Percentiles rank a stretch among this genome's conserved stretches.
These are phyloP conservation scores for Neodon shergylaensis DNA, from an alignment of 2,113 vertebrate species.

Conservation along the genomic window DNA sequence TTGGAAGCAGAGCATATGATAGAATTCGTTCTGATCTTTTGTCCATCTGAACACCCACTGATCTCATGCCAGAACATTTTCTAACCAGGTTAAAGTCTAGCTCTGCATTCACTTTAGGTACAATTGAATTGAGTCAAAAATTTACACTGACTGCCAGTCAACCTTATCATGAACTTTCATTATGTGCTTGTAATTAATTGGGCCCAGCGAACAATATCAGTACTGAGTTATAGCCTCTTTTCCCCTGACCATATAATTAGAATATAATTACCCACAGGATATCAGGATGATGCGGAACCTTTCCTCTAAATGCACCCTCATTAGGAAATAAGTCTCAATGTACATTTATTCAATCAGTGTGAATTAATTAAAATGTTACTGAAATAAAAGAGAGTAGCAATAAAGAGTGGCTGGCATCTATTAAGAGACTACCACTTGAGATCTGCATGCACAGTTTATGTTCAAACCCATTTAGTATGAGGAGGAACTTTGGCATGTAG, in stretches of 20 bases:
- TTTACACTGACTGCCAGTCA: constrained; percentile 90
- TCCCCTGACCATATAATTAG: constrained; percentile 90
- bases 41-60: constrained; percentile 66
- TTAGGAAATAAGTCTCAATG: constrained; percentile 92
- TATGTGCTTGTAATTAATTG: constrained; percentile 92
- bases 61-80: constrained; percentile 81
- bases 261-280: constrained; percentile 94
- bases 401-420: constrained; percentile 89
- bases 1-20: constrained; percentile 39
- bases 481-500: constrained; percentile 63
- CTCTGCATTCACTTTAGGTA: constrained; percentile 80
- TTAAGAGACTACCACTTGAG: constrained; percentile 87
- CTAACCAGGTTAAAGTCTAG: constrained; percentile 85
- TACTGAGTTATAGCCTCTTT: constrained; percentile 89
- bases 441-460: constrained; percentile 81
- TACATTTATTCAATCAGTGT: constrained; percentile 93
- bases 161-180: constrained; percentile 91
- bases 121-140: constrained; percentile 88
- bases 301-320: constrained; percentile 91
- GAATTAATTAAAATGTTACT: constrained; percentile 93
- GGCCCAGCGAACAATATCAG: constrained; percentile 90
- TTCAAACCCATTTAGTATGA: constrained; percentile 83
- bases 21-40: constrained; percentile 40
- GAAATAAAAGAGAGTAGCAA: constrained; percentile 88
- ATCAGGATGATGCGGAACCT: constrained; percentile 93